Evolutionary conservation across 2,797 vertebrate genomes (phyloP), one percentile per base, ranked within the genome.

Genomic region (Sylvia borin): DNA sequence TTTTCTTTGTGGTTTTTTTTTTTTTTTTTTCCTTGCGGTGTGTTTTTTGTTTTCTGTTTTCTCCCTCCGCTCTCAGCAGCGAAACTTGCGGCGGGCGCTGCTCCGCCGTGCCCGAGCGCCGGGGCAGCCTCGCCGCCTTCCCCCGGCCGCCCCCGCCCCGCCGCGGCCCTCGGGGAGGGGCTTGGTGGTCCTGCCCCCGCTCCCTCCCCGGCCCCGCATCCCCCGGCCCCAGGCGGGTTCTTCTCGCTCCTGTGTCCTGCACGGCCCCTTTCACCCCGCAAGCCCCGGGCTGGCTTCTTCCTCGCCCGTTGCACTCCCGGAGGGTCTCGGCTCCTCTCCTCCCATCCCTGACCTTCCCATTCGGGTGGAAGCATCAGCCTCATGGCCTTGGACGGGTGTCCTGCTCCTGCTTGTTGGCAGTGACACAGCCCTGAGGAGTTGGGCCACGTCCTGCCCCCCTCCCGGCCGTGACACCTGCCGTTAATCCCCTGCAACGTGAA

Each of bases 151-250:
- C 65, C 42, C 88, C 55, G 20, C 48, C 48, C 48, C 48, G 48
- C 48, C 48, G 48, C 48, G 48, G 48, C 48, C 25, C 48, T 26
- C 62, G 66, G 90, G 94, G 88, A 92, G 90, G 82, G 71, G 85
- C 95, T 87, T 93, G 88, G 60, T 6, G 20, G 42, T 14, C 43
- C 43, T 18, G 43, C 45, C 88, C 74, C 66, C 77, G 47, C 47
- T 22, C 20, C 45, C 45, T 13, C 45, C 32, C 47, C 34, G 2
- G 45, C 45, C 45, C 45, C 47, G n/a, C 7, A 42, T 18, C 83
- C 45, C 2, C 19, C 43, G 45, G 21, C 47, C 47, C 47, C 47
- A 26, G 50, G 50, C 26, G 50, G 50, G 48, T 16, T 48, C 48
- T 24, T 21, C 43, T 17, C 47, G 21, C 11, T 24, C 4, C 29